Evolutionary conservation across 2,888 invertebrate species (phyloP), one percentile per base, ranked within the genome.

Genomic region (Papilio gigon): DNA sequence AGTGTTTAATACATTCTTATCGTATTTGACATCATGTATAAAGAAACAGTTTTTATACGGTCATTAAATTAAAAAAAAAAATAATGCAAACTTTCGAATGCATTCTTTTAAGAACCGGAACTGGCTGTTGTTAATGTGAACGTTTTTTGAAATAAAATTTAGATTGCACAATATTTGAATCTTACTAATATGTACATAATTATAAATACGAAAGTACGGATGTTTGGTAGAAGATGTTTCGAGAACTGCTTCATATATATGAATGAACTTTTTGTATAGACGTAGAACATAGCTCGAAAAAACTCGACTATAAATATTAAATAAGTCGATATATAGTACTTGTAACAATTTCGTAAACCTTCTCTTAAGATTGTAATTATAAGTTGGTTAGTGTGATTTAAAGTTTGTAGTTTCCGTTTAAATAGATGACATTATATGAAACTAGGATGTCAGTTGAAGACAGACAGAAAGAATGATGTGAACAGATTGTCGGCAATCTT

Each of bases 21-120:
- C n/a, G 5, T 50, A 27, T 22, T 56, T n/a, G n/a, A 42, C 50
- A 25, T 9, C 6, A 50, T 50, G 14, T 22, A 50, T 35, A 35
- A 14, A 50, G 12, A 25, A 25, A 14, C 1, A 50, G 14, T 50
- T 50, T 25, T 50, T 25, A 50, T 50, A 25, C 50, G 50, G 12
- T 25, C 50, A 30, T 30, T 30, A 17, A 30, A 30, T 30, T n/a
- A n/a, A 56, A 30, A 30, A 56, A 30, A 56, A 5, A 14, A 27
- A 27, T 27, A 30, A 56, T 56, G 30, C 30, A 56, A 56, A 56
- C 53, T 30, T 56, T 56, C 53, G n/a, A 56, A 56, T 30, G 17
- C 53, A 30, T 56, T 27, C 30, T 56, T 56, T 56, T 17, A 30
- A 56, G 14, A 50, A 50, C n/a, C n/a, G 11, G n/a, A 53, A 53